These are phyloP conservation scores for Littorina saxatilis DNA, from an alignment of 1,140 invertebrate species.

Conservation along the genomic window DNA sequence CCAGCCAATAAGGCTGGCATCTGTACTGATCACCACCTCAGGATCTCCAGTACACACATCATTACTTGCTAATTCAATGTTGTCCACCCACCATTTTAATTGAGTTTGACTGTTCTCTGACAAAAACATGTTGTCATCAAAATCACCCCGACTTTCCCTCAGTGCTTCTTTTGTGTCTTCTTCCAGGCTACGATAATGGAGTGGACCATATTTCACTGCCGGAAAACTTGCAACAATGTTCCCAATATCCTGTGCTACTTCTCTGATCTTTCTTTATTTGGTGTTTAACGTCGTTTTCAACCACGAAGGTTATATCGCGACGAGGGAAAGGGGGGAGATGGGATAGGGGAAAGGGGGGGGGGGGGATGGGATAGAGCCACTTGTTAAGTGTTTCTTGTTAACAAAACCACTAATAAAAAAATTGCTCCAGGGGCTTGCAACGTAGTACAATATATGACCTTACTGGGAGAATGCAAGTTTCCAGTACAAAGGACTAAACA, in stretches of 20 bases:
- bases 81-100: neutral
- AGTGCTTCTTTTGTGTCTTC: neutral
- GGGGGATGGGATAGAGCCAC: neutral
- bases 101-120: neutral
- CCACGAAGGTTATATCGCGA: too few relatives aligned
- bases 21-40: neutral
- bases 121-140: neutral
- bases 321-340: too few relatives aligned
- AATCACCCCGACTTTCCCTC: neutral
- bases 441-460: too few relatives aligned
- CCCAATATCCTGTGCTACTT: too few relatives aligned
- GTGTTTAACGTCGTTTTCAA: too few relatives aligned
- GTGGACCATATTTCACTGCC: constrained; percentile 1
- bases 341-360: too few relatives aligned
- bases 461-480: too few relatives aligned
- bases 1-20: constrained; percentile 27
- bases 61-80: neutral
- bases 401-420: too few relatives aligned
- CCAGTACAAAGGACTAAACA: too few relatives aligned
- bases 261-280: too few relatives aligned
- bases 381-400: too few relatives aligned
- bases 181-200: neutral
- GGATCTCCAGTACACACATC: neutral
- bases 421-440: too few relatives aligned
- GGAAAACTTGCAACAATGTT: constrained; percentile 2